These are phyloP conservation scores for Ataeniobius toweri DNA, from an alignment of 2,797 vertebrate genomes.

Conservation along the genomic window DNA sequence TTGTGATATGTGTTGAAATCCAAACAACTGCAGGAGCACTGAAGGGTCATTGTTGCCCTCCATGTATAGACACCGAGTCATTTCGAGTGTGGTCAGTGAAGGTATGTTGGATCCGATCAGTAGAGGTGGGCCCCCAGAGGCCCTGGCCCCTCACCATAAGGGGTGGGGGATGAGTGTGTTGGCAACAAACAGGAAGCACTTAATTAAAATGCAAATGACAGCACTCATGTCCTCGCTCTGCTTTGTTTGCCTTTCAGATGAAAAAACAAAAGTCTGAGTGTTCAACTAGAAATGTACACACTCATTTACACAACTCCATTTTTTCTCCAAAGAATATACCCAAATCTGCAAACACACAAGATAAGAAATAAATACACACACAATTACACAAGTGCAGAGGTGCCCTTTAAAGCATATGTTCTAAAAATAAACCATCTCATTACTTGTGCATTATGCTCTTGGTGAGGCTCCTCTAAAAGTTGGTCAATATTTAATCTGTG, in stretches of 20 bases:
- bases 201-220: slow-evolving; percentile 82
- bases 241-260: slow-evolving; percentile 58
- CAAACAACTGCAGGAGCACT: background rate
- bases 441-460: slow-evolving; percentile 38
- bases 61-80: slow-evolving; percentile 13
- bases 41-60: background rate
- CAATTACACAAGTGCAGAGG: slow-evolving; percentile 17
- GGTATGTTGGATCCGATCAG: slow-evolving; percentile 48
- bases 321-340: background rate
- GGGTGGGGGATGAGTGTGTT: slow-evolving; percentile 1
- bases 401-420: slow-evolving; percentile 45
- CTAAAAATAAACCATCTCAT: slow-evolving; percentile 71
- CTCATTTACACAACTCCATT: slow-evolving; percentile 10
- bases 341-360: background rate
- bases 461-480: slow-evolving; percentile 51
- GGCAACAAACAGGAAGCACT: slow-evolving; percentile 56
- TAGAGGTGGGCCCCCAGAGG: slow-evolving; percentile 62
- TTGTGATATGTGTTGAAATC: background rate
- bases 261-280: slow-evolving; percentile 27
- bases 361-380: slow-evolving; percentile 3
- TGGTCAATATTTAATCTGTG: slow-evolving; percentile 73
- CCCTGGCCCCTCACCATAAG: slow-evolving; percentile 36
- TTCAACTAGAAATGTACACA: slow-evolving; percentile 20
- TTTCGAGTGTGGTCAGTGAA: slow-evolving; percentile 44
- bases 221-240: slow-evolving; percentile 29